Evolutionary conservation across 2,113 vertebrate genomes (phyloP).

Genomic region (Aythya baeri): DNA sequence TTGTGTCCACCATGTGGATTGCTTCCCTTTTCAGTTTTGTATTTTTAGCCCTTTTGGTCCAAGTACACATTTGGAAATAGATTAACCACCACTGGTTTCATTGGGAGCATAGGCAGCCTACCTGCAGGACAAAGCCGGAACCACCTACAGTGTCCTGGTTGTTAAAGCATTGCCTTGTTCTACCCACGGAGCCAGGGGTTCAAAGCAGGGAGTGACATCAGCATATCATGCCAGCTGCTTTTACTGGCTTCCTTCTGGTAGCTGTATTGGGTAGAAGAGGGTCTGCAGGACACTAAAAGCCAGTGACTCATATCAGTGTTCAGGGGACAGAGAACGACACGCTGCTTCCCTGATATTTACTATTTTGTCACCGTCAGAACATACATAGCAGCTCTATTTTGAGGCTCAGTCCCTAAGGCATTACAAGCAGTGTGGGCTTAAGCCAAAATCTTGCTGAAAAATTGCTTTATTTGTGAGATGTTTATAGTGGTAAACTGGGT

Average conservation of each 20-base stretch:
- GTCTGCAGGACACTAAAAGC: not conserved
- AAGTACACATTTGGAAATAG: not conserved
- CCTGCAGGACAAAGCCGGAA: not conserved
- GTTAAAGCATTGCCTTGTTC: not conserved
- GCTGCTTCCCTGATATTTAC: not conserved
- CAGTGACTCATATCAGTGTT: not conserved
- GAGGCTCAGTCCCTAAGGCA: not conserved
- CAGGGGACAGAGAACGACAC: not conserved
- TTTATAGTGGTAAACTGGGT: not conserved
- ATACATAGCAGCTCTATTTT: not conserved
- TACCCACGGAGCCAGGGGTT: not conserved
- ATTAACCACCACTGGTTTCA: not conserved
- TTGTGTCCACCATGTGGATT: fast-evolving
- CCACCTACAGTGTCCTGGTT: fast-evolving
- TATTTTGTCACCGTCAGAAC: not conserved
- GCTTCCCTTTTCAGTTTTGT: not conserved
- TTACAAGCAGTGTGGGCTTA: not conserved
- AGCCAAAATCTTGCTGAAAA: not conserved
- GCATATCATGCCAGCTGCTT: not conserved
- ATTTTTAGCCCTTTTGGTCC: not conserved
- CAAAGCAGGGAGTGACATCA: not conserved
- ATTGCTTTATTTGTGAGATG: not conserved
- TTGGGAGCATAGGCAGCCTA: not conserved
- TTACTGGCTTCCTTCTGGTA: fast-evolving
- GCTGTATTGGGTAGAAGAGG: not conserved